phyloP scores from a whole-genome alignment of 1,140 invertebrate species.

The Periplaneta americana region DNA sequence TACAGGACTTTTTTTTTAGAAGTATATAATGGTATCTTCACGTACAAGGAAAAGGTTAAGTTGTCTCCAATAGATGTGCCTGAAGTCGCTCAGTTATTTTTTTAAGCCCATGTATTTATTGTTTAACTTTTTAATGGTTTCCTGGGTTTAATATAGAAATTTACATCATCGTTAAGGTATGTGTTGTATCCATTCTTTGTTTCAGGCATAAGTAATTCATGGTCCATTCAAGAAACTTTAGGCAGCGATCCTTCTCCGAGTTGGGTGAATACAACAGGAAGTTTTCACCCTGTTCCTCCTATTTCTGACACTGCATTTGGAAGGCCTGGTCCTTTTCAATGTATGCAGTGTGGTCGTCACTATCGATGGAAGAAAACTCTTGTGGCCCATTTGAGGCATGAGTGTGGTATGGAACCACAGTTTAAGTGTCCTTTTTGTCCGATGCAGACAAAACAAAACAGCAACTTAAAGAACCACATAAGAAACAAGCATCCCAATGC shows the following conservation, averaged over 20 bases:
- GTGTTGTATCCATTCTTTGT: not conserved
- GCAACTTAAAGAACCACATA: conserved; percentile 21
- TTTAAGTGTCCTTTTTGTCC: conserved; percentile 26
- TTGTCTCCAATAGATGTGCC: no score
- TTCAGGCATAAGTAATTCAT: not conserved
- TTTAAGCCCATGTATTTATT: no score
- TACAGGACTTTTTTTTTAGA: no score
- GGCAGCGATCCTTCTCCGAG: not conserved
- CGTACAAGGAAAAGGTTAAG: no score
- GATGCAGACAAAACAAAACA: conserved; percentile 18
- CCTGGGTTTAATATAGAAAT: no score
- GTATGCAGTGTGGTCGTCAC: conserved; percentile 15
- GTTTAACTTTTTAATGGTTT: no score
- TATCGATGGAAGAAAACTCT: conserved; percentile 16
- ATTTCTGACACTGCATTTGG: no score
- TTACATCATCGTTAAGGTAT: not conserved
- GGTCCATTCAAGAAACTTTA: not conserved
- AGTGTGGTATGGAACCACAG: conserved; percentile 25
- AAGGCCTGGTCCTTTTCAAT: not conserved
- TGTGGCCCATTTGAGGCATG: conserved; percentile 19
- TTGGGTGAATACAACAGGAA: not conserved
- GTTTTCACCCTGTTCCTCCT: not conserved
- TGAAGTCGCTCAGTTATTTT: no score
- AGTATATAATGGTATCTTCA: no score
- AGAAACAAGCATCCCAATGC: not conserved